Conservation (phyloP, 2,797 vertebrate genomes). For the Pyrocephalus nanus region DNA sequence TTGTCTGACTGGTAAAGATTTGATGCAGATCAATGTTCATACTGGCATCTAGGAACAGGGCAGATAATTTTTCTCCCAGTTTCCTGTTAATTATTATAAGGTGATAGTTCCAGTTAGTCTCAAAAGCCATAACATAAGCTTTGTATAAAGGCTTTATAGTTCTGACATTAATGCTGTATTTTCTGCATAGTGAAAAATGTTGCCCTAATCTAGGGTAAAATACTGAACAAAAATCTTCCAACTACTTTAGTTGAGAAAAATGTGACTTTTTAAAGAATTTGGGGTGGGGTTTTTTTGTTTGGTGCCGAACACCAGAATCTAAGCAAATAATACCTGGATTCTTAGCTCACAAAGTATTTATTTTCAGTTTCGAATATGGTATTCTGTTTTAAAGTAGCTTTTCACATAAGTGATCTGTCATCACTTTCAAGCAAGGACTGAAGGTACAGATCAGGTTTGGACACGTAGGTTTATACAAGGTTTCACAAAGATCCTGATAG, state of each 20-base stretch:
- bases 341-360: background rate
- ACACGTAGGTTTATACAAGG: background rate
- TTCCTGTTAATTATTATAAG: background rate
- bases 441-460: slow-evolving; percentile 22
- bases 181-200: background rate
- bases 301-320: background rate
- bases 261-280: background rate
- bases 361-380: background rate
- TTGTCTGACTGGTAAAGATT: background rate
- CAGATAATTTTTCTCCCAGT: background rate
- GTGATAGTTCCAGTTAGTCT: background rate
- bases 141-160: background rate
- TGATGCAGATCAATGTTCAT: background rate
- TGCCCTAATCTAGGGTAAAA: background rate
- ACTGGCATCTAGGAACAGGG: background rate
- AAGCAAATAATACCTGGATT: background rate
- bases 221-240: background rate
- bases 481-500: background rate
- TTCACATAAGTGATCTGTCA: slow-evolving; percentile 24
- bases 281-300: rapidly evolving
- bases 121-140: background rate
- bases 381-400: slow-evolving; percentile 14
- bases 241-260: background rate
- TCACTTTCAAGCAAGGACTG: slow-evolving; percentile 1
- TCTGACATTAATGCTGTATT: background rate